Conservation (phyloP, 2,888 invertebrate genomes). For the Allacma fusca region DNA sequence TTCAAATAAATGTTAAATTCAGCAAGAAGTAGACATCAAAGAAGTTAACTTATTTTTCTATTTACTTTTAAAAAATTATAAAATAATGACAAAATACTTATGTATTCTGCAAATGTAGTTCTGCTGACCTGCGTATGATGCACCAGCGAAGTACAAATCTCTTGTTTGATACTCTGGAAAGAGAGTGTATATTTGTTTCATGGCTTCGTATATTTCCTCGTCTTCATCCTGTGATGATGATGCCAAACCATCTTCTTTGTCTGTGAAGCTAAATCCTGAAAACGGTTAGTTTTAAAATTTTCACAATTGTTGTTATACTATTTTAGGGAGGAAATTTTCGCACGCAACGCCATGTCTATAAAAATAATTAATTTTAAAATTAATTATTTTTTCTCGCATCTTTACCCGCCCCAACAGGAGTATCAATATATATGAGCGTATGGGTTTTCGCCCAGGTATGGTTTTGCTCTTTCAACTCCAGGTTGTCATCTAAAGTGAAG, state of each 20-base stretch:
- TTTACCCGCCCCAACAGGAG: slow-evolving; percentile 83
- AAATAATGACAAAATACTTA: no score
- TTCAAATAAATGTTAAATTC: no score
- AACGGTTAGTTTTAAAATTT: background rate
- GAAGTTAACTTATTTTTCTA: background rate
- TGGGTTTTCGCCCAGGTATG: background rate
- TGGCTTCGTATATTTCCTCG: slow-evolving; percentile 63
- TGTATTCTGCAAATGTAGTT: no score
- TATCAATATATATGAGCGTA: slow-evolving; percentile 78
- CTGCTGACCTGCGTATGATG: slow-evolving; percentile 71
- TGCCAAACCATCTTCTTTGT: slow-evolving; percentile 66
- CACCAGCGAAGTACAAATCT: slow-evolving; percentile 86
- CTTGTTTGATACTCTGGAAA: slow-evolving; percentile 78
- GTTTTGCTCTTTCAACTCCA: background rate
- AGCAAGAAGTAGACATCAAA: no score
- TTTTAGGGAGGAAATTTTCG: no score
- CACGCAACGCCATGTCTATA: no score
- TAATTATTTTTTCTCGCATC: no score
- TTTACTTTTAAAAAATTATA: background rate
- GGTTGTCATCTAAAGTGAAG: background rate
- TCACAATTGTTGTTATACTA: slow-evolving; percentile 69
- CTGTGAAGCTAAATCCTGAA: slow-evolving; percentile 73
- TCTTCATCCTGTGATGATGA: background rate
- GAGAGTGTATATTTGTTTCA: slow-evolving; percentile 79
- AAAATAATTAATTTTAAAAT: no score